Base-by-base conservation (phyloP, 2,797 vertebrate genomes). In the Scarus forsteni region DNA sequence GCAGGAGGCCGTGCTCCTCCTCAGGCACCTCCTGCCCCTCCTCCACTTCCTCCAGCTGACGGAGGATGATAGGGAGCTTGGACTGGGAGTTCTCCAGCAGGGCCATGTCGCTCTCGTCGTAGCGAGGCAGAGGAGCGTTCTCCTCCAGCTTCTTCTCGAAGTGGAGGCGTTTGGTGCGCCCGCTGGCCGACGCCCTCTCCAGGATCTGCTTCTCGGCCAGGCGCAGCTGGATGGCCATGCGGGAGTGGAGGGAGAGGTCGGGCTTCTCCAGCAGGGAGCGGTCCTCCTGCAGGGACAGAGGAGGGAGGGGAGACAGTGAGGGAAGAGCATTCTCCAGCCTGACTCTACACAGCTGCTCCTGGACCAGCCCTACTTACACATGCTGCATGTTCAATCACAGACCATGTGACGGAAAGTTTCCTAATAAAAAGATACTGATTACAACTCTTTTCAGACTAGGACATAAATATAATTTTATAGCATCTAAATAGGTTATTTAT, bases 181-280 rank as follows among this genome's bases (percentile, higher is more conserved):
- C 96, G 0, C 95, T 95, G 79, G 91, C 92, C 0, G 95, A 94
- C 0, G 94, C 96, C 36, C 93, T 95, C 85, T 98, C 96, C 83
- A 99, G 91, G 80, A 99, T 99, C 92, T 96, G 96, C 83, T 99
- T 99, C 69, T 99, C 98, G 0, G 97, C 97, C 38, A 96, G 85
- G 8, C 97, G 96, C 55, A 99, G 85, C 80, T 97, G 97, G 84
- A 98, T 72, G 35, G 96, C 96, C 90, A 97, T 93, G 11, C 88
- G 82, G 0, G 95, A 94, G 13, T 97, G 96, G 8, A 92, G 82
- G 0, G 96, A 94, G 8, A 99, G 93, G 61, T 94, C 94, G 0
- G 90, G 92, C 63, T 92, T 95, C 84, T 96, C 94, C 85, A 99
- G 78, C 78, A 96, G 88, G 18, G 90, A 88, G 46, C 90, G 89